These are phyloP conservation scores for Yponomeuta malinellus DNA, from an alignment of 2,888 invertebrate genomes.

Conservation along the genomic window DNA sequence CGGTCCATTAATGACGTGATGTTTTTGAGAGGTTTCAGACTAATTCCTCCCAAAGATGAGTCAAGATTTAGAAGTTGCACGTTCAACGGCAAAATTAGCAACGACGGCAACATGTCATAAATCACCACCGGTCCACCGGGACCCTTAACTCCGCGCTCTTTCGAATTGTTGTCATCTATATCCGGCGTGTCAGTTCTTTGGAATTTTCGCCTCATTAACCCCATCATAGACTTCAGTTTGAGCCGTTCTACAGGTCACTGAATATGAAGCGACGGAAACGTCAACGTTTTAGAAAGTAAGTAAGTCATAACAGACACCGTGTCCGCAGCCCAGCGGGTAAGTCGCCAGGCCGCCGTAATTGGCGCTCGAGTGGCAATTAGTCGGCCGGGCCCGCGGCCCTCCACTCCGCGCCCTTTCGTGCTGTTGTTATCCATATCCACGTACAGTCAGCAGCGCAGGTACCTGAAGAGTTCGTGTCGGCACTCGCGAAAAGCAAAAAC, in stretches of 20 bases:
- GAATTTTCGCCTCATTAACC: too few relatives aligned
- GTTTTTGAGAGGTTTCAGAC: too few relatives aligned
- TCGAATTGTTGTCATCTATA: neutral
- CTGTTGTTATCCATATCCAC: conserved; percentile 7
- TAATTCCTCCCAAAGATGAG: too few relatives aligned
- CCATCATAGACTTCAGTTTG: too few relatives aligned
- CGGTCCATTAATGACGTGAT: too few relatives aligned
- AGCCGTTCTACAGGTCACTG: too few relatives aligned
- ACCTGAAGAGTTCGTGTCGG: neutral
- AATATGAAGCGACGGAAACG: too few relatives aligned
- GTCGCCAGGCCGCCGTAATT: conserved; percentile 52
- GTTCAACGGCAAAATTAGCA: too few relatives aligned
- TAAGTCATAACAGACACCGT: conserved; percentile 3
- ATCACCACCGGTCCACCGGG: conserved; percentile 29
- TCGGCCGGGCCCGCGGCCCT: conserved; percentile 16
- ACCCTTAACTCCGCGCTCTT: conserved; percentile 6
- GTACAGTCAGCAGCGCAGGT: neutral
- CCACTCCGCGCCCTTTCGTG: conserved; percentile 11
- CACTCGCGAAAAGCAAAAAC: too few relatives aligned
- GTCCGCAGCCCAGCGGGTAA: conserved; percentile 1
- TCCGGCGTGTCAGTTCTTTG: neutral
- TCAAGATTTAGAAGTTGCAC: too few relatives aligned
- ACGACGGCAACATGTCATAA: too few relatives aligned
- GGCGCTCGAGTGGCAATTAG: conserved; percentile 68
- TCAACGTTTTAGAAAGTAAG: too few relatives aligned